These are phyloP conservation scores for Diglossa brunneiventris DNA, from an alignment of 2,113 vertebrate genomes.

Conservation along the genomic window DNA sequence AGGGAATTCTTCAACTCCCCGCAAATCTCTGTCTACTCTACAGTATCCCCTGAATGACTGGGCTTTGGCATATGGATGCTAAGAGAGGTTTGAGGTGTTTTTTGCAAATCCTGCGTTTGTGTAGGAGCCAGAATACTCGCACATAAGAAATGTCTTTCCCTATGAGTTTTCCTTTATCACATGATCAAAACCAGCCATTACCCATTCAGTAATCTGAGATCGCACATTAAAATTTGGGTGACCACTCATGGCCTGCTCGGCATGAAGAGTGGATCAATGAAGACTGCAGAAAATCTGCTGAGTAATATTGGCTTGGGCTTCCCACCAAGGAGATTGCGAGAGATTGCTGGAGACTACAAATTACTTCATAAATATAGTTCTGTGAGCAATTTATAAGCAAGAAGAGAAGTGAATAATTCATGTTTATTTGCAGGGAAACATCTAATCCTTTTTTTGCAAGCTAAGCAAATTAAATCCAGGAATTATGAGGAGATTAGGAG, in stretches of 20 bases:
- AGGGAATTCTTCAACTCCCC: not conserved
- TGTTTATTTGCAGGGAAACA: not conserved
- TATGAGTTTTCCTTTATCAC: not conserved
- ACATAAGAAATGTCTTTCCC: not conserved
- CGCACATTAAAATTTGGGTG: not conserved
- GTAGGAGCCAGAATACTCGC: not conserved
- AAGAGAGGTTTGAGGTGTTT: not conserved
- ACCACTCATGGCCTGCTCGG: not conserved
- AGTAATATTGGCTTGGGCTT: not conserved
- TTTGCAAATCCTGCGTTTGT: not conserved
- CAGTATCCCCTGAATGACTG: not conserved
- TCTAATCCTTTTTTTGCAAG: not conserved
- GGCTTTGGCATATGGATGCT: not conserved
- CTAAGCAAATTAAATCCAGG: not conserved
- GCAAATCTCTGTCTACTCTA: not conserved
- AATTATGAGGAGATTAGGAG: not conserved
- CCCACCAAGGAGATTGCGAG: not conserved
- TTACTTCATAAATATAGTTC: not conserved
- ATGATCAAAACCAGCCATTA: not conserved
- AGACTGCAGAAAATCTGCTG: not conserved
- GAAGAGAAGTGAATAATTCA: conserved; percentile 7
- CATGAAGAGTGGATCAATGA: not conserved
- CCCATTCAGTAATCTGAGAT: not conserved
- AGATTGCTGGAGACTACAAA: not conserved
- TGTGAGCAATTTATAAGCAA: not conserved